Evolutionary conservation across 2,113 vertebrate species (phyloP), one percentile per base, ranked within the genome.

Genomic region (Lepus timidus): DNA sequence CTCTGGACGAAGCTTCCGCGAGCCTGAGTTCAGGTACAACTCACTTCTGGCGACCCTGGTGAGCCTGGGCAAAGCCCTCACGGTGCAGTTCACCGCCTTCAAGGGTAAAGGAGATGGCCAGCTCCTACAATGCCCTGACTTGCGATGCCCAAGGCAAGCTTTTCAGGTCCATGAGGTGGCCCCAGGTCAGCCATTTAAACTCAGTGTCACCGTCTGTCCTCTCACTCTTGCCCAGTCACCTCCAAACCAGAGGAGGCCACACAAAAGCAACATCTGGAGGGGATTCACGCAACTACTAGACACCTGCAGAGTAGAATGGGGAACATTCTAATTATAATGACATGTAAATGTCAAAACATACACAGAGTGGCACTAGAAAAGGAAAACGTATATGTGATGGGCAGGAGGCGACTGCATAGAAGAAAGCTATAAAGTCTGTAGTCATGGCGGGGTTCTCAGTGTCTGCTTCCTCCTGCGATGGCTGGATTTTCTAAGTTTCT

Each of bases 401-500:
- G 3, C 44, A 19, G n/a, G 51, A 44, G 3, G 13, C 19, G 4
- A 29, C 27, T 67, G 25, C 12, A n/a, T 14, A 88, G 36, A 55
- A 61, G 85, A 94, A 65, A 68, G 49, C 52, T 88, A 81, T 39
- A 12, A 74, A 67, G 12, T 5, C 14, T 31, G 52, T 19, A 16
- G 62, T 7, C 17, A 74, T 1, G 55, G 36, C 52, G 75, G 31
- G 12, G 25, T 36, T 71, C 44, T 90, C 16, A 64, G 33, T 91
- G 36, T 14, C 9, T 74, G 23, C 58, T 76, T 83, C 71, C 22
- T 52, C 67, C 87, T 80, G 19, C n/a, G 9, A 19, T 29, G 36
- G 23, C 33, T 90, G 19, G 76, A 36, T 85, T 92, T 93, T 68
- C 82, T 75, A 67, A 76, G n/a, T 65, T 29, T 79, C 6, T 65